These are phyloP conservation scores for Eubucco bourcierii DNA, from an alignment of 2,113 vertebrate species.

Conservation along the genomic window DNA sequence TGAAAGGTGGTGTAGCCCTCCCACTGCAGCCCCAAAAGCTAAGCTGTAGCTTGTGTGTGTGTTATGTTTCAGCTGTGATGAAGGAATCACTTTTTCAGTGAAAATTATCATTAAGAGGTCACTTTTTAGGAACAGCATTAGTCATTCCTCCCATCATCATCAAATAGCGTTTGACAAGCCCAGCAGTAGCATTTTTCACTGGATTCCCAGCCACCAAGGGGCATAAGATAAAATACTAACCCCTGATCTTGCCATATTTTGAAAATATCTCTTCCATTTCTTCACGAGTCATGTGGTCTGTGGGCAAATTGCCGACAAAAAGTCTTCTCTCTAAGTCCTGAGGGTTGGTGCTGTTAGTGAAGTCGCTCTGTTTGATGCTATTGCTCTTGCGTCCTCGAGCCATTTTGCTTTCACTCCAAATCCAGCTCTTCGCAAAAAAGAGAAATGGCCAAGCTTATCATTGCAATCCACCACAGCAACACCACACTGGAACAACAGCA, in stretches of 20 bases:
- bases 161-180: slow-evolving; percentile 28
- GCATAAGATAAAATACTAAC: slow-evolving; percentile 80
- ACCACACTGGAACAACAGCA: slow-evolving; percentile 54
- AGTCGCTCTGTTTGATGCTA: slow-evolving; percentile 74
- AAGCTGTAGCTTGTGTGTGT: background rate
- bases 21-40: background rate
- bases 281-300: slow-evolving; percentile 85
- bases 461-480: slow-evolving; percentile 54
- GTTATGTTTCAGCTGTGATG: background rate
- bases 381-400: slow-evolving; percentile 84
- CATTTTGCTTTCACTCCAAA: slow-evolving; percentile 77
- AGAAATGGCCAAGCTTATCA: slow-evolving; percentile 64
- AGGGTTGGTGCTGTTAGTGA: slow-evolving; percentile 83
- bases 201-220: slow-evolving; percentile 57
- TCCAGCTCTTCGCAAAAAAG: slow-evolving; percentile 68
- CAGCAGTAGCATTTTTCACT: slow-evolving; percentile 4
- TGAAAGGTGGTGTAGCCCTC: background rate
- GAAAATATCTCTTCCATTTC: slow-evolving; percentile 87
- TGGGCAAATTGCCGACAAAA: slow-evolving; percentile 92
- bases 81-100: background rate
- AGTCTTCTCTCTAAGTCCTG: slow-evolving; percentile 88
- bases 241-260: slow-evolving; percentile 84
- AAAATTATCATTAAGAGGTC: slow-evolving; percentile 34
- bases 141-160: slow-evolving; percentile 4
- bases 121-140: background rate